Percentiles rank a stretch among this genome's conserved stretches.
Evolutionary conservation across 2,113 vertebrate species (phyloP).

Genomic region (Calidris pugnax): DNA sequence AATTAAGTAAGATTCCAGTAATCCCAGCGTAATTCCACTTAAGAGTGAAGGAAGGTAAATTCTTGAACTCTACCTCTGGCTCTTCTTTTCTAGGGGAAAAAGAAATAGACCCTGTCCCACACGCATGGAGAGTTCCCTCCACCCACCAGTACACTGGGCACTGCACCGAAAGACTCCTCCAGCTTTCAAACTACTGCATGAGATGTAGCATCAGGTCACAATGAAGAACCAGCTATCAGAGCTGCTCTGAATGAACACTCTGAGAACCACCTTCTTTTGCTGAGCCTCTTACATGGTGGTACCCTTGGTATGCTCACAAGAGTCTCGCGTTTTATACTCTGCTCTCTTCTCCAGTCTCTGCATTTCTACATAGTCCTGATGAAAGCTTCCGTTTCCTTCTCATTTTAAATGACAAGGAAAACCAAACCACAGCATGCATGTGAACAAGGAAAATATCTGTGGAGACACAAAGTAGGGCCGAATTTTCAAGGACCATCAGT

Average conservation of each 20-base stretch:
- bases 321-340: accelerated
- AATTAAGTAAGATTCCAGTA: background rate
- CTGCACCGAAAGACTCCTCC: background rate
- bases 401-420: background rate
- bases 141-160: too few relatives aligned
- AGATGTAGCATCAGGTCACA: background rate
- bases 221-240: background rate
- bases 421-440: background rate
- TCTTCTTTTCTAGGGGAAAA: background rate
- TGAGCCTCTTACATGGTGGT: background rate
- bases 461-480: background rate
- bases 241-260: background rate
- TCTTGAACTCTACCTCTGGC: background rate
- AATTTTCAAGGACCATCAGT: background rate
- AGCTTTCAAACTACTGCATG: background rate
- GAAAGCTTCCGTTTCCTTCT: background rate
- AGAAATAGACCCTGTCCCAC: background rate
- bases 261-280: background rate
- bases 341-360: background rate
- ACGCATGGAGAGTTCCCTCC: background rate
- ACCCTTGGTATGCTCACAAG: background rate
- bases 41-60: background rate
- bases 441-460: background rate
- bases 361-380: background rate
- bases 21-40: background rate